A percentile compares a stretch with the other conserved stretches of the same genome.
Evolutionary conservation across 37 sponge, comb jelly and placozoan species (phyloP).

Genomic region (Petrosia ficiformis): DNA sequence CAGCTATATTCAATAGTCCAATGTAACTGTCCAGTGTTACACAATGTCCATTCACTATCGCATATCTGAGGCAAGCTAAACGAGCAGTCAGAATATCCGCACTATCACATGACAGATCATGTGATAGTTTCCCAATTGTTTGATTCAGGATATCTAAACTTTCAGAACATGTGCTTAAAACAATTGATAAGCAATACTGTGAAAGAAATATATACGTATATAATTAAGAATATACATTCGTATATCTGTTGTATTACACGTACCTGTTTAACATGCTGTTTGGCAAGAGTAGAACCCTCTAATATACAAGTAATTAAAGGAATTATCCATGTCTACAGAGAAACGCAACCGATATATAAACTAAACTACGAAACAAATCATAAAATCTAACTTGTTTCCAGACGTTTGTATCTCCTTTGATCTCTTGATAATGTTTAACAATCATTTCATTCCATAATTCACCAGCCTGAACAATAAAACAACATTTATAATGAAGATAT

Average conservation of each 20-base stretch:
- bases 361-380: neutral
- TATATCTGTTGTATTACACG: neutral
- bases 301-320: conserved; percentile 26
- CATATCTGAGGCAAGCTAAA: conserved; percentile 48
- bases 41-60: conserved; percentile 10
- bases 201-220: neutral
- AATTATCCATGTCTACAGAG: conserved; percentile 46
- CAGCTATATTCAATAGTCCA: conserved; percentile 18
- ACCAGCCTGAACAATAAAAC: conserved; percentile 41
- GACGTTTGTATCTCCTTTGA: no score
- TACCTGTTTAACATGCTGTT: conserved; percentile 45
- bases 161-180: conserved; percentile 7
- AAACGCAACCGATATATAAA: neutral
- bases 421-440: conserved; percentile 20
- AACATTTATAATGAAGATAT: neutral
- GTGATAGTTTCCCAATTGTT: neutral
- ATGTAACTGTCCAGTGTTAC: neutral
- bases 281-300: conserved; percentile 7
- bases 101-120: neutral
- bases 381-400: conserved; percentile 20
- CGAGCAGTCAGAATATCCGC: conserved; percentile 10
- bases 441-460: conserved; percentile 54
- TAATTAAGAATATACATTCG: neutral
- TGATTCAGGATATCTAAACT: neutral
- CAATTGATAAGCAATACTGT: conserved; percentile 45